Base-by-base conservation (phyloP, 2,113 vertebrate genomes). In the Calonectris borealis region DNA sequence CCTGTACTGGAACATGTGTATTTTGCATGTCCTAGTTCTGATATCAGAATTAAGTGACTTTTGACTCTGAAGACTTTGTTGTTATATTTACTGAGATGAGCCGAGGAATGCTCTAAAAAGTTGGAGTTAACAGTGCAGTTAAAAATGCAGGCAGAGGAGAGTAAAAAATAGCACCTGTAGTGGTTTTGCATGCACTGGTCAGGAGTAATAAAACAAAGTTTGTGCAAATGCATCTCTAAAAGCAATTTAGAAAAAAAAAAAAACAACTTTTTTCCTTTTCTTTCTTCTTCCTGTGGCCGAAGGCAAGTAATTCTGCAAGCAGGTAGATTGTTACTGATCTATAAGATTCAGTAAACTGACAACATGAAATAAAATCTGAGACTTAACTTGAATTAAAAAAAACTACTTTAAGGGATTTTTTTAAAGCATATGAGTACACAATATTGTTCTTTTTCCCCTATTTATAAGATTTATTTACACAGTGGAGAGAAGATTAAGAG, bases 161-260 rank as follows among this genome's bases (percentile, higher is more conserved):
- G 13, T 38, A 12, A 72, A 82, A 81, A 85, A 27, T 85, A 93
- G 15, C 49, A 79, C 38, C 18, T 79, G 24, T 42, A 46, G 52
- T 91, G 64, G 13, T 91, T 95, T 94, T 94, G 71, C 94, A 96
- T 83, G 34, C 89, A 88, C 94, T 96, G 26, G 83, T 83, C 92
- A 91, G 95, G 94, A 94, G 93, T 96, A 92, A 87, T 93, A 75
- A 86, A 86, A 54, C n/a, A 31, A 85, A 66, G 8, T 46, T 87
- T 54, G 61, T 78, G 20, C 68, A 88, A 91, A 91, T 94, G 58
- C 16, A 76, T 94, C 42, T 87, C 88, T 34, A 49, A 90, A 90
- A 76, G 51, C 42, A 76, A 29, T 62, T 29, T n/a, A 24, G n/a
- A 48, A 51, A 48, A 83, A 46, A 46, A 46, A 46, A 44, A 52